These are phyloP conservation scores for Cetoscarus ocellatus DNA, from an alignment of 2,797 vertebrate genomes.

Conservation along the genomic window DNA sequence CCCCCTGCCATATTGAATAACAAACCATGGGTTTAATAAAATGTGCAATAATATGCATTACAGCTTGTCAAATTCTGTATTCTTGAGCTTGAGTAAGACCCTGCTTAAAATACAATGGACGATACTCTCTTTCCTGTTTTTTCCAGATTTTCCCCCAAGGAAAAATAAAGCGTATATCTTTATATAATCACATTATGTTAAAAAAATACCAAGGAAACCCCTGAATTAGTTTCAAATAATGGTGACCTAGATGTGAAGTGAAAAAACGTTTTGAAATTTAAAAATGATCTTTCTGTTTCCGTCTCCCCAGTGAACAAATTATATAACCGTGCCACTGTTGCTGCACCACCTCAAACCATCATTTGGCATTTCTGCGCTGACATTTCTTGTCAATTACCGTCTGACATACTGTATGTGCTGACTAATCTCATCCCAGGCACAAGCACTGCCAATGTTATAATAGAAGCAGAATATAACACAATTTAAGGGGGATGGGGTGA, in stretches of 20 bases:
- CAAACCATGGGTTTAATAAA: no score
- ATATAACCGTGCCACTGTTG: neutral
- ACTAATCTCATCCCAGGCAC: neutral
- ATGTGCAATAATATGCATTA: neutral
- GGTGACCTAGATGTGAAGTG: neutral
- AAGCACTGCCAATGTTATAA: neutral
- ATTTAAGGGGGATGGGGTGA: neutral
- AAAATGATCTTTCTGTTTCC: neutral
- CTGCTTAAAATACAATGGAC: neutral
- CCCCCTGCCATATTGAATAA: no score
- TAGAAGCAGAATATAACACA: neutral
- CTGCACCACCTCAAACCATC: neutral
- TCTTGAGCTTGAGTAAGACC: neutral
- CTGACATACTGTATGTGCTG: neutral
- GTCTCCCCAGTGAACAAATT: neutral
- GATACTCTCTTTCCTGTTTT: neutral
- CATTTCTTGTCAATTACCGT: slow-evolving; percentile 2
- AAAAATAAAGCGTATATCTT: neutral
- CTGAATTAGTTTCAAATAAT: neutral
- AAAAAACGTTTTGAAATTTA: neutral
- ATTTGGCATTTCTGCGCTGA: slow-evolving; percentile 3
- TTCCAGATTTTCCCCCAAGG: neutral
- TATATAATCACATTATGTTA: neutral
- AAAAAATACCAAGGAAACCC: neutral
- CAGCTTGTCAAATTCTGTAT: neutral